Evolutionary conservation across 2,797 vertebrate species (phyloP).

Genomic region (Nannoperca obscura): DNA sequence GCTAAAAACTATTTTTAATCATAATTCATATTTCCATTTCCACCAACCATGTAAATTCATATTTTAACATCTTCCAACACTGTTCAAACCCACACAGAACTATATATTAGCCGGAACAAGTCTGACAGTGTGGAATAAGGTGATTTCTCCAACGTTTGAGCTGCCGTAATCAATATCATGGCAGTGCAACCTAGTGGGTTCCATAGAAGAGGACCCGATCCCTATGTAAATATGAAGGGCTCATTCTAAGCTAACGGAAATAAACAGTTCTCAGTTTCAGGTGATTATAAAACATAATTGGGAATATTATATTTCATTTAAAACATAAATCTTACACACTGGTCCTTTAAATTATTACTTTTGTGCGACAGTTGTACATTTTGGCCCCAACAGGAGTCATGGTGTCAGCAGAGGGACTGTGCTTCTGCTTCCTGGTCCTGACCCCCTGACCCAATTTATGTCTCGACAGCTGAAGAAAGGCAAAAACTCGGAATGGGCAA

Average conservation of each 20-base stretch:
- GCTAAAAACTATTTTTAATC: neutral
- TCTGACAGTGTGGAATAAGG: too few relatives aligned
- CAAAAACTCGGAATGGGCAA: slow-evolving; percentile 24
- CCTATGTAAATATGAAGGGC: too few relatives aligned
- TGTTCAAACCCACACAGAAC: neutral
- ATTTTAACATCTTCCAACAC: neutral
- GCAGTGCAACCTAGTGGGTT: too few relatives aligned
- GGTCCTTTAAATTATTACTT: neutral
- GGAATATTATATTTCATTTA: too few relatives aligned
- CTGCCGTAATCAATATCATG: neutral
- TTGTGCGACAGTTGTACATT: neutral
- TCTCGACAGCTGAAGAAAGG: slow-evolving; percentile 35
- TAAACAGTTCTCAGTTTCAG: too few relatives aligned
- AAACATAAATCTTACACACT: too few relatives aligned
- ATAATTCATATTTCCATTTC: neutral
- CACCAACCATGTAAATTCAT: neutral
- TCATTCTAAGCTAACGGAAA: too few relatives aligned
- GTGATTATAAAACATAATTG: too few relatives aligned
- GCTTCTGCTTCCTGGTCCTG: slow-evolving; percentile 19
- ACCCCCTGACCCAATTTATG: slow-evolving; percentile 55
- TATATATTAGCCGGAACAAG: neutral
- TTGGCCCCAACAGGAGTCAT: neutral
- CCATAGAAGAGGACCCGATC: too few relatives aligned
- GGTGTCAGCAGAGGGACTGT: slow-evolving; percentile 6
- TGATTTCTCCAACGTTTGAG: neutral